Percentiles rank a stretch among this genome's conserved stretches.
These are phyloP conservation scores for Rana temporaria DNA, from an alignment of 2,113 vertebrate genomes.

Conservation along the genomic window DNA sequence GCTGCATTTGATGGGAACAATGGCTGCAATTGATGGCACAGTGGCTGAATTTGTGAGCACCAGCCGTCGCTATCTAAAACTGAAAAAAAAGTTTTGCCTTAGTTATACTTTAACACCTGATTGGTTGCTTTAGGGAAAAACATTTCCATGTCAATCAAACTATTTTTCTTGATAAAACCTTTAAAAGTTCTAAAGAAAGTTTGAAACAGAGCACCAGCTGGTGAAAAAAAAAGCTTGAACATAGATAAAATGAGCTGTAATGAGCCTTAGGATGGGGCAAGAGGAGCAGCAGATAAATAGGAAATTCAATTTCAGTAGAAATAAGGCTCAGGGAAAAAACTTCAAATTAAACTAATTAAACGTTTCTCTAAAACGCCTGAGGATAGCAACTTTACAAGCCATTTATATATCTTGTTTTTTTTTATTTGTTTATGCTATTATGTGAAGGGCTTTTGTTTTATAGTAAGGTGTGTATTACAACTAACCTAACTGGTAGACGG, in stretches of 20 bases:
- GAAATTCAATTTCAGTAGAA: constrained; percentile 50
- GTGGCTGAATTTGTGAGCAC: too few relatives aligned
- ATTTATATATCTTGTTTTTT: background rate
- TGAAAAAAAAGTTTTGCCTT: too few relatives aligned
- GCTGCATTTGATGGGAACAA: too few relatives aligned
- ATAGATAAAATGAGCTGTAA: constrained; percentile 35
- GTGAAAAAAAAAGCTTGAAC: background rate
- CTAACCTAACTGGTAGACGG: background rate
- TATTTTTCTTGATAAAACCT: background rate
- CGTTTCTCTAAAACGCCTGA: constrained; percentile 19
- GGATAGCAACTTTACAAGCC: constrained; percentile 9
- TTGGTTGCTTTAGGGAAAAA: too few relatives aligned
- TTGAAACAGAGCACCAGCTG: background rate
- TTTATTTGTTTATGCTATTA: constrained; percentile 35
- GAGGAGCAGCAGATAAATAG: constrained; percentile 20
- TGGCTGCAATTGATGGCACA: too few relatives aligned
- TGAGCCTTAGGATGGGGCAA: constrained; percentile 19
- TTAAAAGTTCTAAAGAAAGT: background rate
- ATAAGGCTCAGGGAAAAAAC: constrained; percentile 47
- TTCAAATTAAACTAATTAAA: constrained; percentile 52
- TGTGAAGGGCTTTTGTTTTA: constrained; percentile 9
- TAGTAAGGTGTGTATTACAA: background rate
- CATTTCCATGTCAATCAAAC: too few relatives aligned
- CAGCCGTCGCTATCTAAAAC: too few relatives aligned
- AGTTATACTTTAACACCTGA: too few relatives aligned